Percentiles rank a stretch among this genome's conserved stretches.
phyloP scores from a whole-genome alignment of 64 coral and sea anemone species.

The Dendronephthya gigantea region DNA sequence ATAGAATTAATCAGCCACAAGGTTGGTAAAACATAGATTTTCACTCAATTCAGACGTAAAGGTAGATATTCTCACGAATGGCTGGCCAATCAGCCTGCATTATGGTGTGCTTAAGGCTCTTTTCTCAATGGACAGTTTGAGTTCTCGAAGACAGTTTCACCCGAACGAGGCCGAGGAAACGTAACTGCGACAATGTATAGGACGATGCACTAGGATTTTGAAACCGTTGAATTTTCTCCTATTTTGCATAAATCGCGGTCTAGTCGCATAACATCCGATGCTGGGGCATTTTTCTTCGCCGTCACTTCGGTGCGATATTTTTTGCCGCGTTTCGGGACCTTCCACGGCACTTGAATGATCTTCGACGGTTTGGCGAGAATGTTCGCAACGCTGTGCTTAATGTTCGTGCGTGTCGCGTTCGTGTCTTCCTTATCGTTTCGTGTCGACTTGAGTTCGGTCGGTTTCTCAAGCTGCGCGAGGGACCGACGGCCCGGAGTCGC shows the following conservation, averaged over 20 bases:
- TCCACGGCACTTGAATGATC: slow-evolving; percentile 10
- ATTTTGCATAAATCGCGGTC: neutral
- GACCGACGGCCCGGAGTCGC: neutral
- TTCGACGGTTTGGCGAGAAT: slow-evolving; percentile 10
- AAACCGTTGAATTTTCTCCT: neutral
- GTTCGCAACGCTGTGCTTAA: slow-evolving; percentile 4
- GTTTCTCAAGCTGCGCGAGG: neutral
- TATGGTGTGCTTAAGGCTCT: too few relatives aligned
- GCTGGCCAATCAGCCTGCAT: too few relatives aligned
- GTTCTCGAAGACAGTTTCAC: neutral
- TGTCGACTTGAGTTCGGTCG: neutral
- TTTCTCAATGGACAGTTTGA: too few relatives aligned
- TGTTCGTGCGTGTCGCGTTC: neutral
- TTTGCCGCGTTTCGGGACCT: slow-evolving; percentile 1
- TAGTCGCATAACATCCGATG: neutral
- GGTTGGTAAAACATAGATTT: too few relatives aligned
- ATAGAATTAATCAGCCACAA: too few relatives aligned
- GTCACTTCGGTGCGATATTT: neutral
- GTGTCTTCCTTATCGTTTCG: neutral
- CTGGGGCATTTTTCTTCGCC: neutral
- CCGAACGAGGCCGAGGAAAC: neutral
- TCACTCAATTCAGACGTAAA: too few relatives aligned
- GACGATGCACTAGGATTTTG: neutral
- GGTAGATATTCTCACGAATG: too few relatives aligned
- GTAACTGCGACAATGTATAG: too few relatives aligned